phyloP scores from a whole-genome alignment of 1,140 invertebrate genomes.

The Cydia amplana region DNA sequence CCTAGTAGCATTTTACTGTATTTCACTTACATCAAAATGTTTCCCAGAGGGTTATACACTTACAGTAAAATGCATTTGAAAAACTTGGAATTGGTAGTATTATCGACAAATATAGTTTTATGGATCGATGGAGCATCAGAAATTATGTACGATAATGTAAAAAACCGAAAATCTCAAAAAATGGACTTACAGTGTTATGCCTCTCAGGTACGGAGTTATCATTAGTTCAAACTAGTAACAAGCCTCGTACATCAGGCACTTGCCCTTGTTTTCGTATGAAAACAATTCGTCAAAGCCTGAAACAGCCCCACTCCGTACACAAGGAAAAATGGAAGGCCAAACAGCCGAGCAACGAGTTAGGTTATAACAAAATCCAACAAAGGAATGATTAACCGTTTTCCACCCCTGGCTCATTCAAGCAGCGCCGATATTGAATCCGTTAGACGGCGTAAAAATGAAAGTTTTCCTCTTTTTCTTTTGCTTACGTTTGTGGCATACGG shows the following conservation, averaged over 20 bases:
- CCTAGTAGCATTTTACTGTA: no score
- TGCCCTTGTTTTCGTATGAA: constrained; percentile 61
- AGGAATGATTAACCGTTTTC: constrained; percentile 79
- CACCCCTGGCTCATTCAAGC: constrained; percentile 76
- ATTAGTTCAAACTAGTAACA: constrained; percentile 23
- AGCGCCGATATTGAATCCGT: constrained; percentile 77
- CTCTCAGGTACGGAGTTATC: no score
- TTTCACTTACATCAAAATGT: no score
- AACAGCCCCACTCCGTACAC: constrained; percentile 63
- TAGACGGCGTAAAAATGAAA: constrained; percentile 77
- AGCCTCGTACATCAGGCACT: constrained; percentile 11
- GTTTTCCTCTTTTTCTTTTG: constrained; percentile 68
- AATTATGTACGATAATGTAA: no score
- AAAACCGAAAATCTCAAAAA: no score
- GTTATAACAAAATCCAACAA: constrained; percentile 78
- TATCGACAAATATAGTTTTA: no score
- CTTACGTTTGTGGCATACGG: constrained; percentile 48
- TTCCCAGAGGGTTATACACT: no score
- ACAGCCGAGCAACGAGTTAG: constrained; percentile 78
- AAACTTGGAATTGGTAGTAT: no score
- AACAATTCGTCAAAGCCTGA: constrained; percentile 74
- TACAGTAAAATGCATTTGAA: no score
- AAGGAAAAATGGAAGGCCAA: constrained; percentile 75
- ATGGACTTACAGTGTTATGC: no score
- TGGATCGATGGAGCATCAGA: no score